Evolutionary conservation across 2,797 vertebrate genomes (phyloP).

Genomic region (Falco columbarius): DNA sequence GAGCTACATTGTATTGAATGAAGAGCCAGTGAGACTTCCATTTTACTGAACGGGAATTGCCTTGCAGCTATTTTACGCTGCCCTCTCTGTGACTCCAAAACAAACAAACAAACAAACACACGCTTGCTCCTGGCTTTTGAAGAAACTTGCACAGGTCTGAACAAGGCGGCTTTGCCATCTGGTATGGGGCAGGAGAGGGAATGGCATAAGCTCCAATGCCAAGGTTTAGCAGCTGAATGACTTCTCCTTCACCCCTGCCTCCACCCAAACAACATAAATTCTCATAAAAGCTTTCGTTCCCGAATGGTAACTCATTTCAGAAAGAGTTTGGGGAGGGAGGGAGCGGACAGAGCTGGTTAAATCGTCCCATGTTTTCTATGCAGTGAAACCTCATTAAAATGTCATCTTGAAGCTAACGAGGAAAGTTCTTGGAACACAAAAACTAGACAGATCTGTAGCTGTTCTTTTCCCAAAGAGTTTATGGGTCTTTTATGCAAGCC

Average conservation of each 20-base stretch:
- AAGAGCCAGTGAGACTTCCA: conserved; percentile 67
- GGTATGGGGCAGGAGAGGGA: neutral
- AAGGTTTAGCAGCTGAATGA: neutral
- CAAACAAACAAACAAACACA: conserved; percentile 65
- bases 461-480: conserved; percentile 31
- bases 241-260: neutral
- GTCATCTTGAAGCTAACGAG: conserved; percentile 60
- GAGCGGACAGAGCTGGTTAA: neutral
- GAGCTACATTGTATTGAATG: conserved; percentile 78
- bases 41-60: conserved; percentile 64
- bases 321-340: neutral
- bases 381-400: conserved; percentile 68
- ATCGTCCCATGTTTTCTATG: conserved; percentile 16
- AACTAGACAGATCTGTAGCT: conserved; percentile 23
- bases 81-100: conserved; percentile 49
- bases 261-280: neutral
- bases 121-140: conserved; percentile 14
- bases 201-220: neutral
- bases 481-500: conserved; percentile 57
- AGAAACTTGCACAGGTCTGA: conserved; percentile 26
- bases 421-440: conserved; percentile 62
- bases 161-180: neutral
- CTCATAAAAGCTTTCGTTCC: neutral
- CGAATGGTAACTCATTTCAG: neutral
- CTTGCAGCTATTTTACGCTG: conserved; percentile 43